Percentiles rank a stretch among this genome's conserved stretches.
These are phyloP conservation scores for Danio aesculapii DNA, from an alignment of 2,797 vertebrate genomes.

Conservation along the genomic window DNA sequence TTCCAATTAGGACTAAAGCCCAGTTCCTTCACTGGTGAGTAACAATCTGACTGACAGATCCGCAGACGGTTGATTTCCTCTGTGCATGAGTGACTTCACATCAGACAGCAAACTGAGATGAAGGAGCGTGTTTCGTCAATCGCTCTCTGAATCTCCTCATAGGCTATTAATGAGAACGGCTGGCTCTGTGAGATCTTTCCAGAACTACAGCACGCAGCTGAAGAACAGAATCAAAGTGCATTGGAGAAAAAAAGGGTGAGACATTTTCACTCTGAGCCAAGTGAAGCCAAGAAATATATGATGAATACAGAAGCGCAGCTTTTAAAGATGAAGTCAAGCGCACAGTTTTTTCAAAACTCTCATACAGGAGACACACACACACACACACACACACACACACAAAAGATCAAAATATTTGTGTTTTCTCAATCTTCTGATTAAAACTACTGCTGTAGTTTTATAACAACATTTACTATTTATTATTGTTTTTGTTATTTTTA, in stretches of 20 bases:
- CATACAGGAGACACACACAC: not conserved
- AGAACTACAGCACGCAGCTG: not conserved
- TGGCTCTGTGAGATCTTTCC: not conserved
- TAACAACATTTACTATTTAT: no score
- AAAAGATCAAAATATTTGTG: no score
- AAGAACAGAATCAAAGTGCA: not conserved
- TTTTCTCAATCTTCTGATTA: no score
- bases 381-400: no score
- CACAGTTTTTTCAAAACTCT: not conserved
- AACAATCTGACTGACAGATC: not conserved
- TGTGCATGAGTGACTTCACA: not conserved
- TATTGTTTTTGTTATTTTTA: no score
- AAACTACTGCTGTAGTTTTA: no score
- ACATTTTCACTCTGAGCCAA: not conserved
- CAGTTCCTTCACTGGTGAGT: not conserved
- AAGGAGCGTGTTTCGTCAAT: not conserved
- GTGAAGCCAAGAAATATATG: not conserved
- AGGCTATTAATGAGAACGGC: conserved; percentile 2
- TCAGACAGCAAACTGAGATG: conserved; percentile 8
- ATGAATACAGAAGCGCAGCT: not conserved
- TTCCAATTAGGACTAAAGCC: not conserved
- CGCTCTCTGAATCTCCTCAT: not conserved
- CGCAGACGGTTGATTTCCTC: not conserved
- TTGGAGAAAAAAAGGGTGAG: not conserved
- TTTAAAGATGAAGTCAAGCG: not conserved